Percentiles rank a stretch among this genome's conserved stretches.
Conservation (phyloP, 37 sponge, comb jelly and placozoan species). For the Sycon ciliatum region DNA sequence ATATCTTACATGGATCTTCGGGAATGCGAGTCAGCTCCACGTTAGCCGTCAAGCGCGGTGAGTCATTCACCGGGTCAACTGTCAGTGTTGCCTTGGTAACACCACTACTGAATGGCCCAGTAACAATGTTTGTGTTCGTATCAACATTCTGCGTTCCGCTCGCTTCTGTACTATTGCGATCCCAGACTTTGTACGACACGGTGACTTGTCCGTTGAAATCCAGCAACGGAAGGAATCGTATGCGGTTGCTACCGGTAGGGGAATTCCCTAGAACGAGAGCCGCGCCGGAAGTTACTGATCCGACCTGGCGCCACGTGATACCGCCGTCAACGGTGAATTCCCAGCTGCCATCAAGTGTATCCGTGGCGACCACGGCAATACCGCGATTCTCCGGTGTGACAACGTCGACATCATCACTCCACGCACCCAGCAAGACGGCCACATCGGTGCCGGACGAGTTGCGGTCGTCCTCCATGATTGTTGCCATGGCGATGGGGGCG, state of each 20-base stretch:
- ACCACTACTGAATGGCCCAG: slow-evolving; percentile 59
- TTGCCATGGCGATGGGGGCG: slow-evolving; percentile 39
- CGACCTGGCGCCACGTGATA: slow-evolving; percentile 51
- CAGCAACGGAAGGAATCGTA: slow-evolving; percentile 56
- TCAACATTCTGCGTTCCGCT: slow-evolving; percentile 48
- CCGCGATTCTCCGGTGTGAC: slow-evolving; percentile 38
- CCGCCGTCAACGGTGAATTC: slow-evolving; percentile 54
- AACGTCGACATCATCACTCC: slow-evolving; percentile 51
- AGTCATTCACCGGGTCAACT: slow-evolving; percentile 71
- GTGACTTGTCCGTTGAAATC: slow-evolving; percentile 59
- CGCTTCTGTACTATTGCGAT: slow-evolving; percentile 44
- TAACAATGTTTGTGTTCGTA: slow-evolving; percentile 36
- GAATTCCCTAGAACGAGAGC: slow-evolving; percentile 50
- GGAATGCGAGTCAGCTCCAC: slow-evolving; percentile 26
- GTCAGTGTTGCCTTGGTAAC: slow-evolving; percentile 44
- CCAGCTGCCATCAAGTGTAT: slow-evolving; percentile 60
- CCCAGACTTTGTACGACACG: slow-evolving; percentile 70
- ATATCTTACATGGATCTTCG: slow-evolving; percentile 35
- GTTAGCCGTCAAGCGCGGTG: slow-evolving; percentile 32
- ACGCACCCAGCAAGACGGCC: slow-evolving; percentile 35
- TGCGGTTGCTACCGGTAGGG: slow-evolving; percentile 32
- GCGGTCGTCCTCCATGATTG: slow-evolving; percentile 68
- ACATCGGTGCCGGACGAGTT: slow-evolving; percentile 56
- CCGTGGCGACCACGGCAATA: slow-evolving; percentile 54
- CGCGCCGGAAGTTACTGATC: slow-evolving; percentile 12